phyloP scores from a whole-genome alignment of 2,113 vertebrate species.

The Mola mola region DNA sequence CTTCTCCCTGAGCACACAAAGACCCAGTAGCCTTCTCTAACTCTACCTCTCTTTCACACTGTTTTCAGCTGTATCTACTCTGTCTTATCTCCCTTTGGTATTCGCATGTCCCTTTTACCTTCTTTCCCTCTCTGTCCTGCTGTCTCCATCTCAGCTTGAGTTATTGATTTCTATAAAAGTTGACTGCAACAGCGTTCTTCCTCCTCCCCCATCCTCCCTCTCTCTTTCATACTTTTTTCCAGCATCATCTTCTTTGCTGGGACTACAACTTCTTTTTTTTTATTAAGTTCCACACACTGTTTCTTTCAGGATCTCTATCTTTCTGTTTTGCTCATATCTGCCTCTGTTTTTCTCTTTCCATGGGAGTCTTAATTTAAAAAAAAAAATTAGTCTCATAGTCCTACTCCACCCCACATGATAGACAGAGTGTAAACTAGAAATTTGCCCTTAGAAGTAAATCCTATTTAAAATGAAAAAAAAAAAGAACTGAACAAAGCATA shows the following conservation, averaged over 20 bases:
- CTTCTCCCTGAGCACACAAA: constrained; percentile 47
- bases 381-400: constrained; percentile 11
- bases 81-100: constrained; percentile 37
- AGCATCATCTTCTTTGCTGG: constrained; percentile 9
- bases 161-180: constrained; percentile 76
- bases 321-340: neutral
- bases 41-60: constrained; percentile 42
- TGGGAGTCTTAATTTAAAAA: neutral
- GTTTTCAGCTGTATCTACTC: constrained; percentile 45
- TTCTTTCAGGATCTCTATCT: constrained; percentile 10
- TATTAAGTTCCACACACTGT: constrained; percentile 3
- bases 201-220: constrained; percentile 19
- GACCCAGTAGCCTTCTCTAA: constrained; percentile 47
- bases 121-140: constrained; percentile 44
- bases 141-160: constrained; percentile 62
- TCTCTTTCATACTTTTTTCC: constrained; percentile 12
- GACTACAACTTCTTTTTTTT: constrained; percentile 17
- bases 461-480: no score
- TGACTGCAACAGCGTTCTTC: constrained; percentile 41
- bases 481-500: constrained; percentile 3
- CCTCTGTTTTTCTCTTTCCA: constrained; percentile 1
- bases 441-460: no score
- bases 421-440: no score
- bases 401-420: neutral
- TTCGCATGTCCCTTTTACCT: constrained; percentile 32